phyloP scores from a whole-genome alignment of 1,140 invertebrate species.

The Tetragonula clypearis region DNA sequence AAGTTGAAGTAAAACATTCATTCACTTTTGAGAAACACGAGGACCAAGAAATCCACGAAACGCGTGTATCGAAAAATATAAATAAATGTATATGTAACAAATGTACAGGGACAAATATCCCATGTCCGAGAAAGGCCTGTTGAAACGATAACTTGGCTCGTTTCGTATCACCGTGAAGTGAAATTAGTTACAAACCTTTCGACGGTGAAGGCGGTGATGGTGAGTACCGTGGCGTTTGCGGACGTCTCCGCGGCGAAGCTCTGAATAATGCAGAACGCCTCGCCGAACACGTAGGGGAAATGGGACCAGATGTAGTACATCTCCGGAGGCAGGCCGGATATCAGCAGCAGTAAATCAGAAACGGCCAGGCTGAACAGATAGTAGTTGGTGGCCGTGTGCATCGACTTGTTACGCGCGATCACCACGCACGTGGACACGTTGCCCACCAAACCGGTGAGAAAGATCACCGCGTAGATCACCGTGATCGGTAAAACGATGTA shows the following conservation, averaged over 20 bases:
- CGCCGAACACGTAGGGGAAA: conserved; percentile 94
- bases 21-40: no score
- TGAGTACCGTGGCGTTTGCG: conserved; percentile 95
- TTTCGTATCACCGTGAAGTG: background rate
- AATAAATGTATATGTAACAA: no score
- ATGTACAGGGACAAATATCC: background rate
- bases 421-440: conserved; percentile 96
- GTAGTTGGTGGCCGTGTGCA: conserved; percentile 96
- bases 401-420: conserved; percentile 92
- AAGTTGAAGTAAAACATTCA: no score
- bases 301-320: conserved; percentile 93
- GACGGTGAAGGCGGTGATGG: conserved; percentile 96
- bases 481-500: conserved; percentile 90
- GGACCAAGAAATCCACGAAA: no score
- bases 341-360: conserved; percentile 93
- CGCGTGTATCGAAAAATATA: no score
- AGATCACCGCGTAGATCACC: conserved; percentile 91
- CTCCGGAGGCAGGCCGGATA: conserved; percentile 91
- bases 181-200: conserved; percentile 82
- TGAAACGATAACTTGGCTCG: background rate
- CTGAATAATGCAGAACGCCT: conserved; percentile 91
- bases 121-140: background rate
- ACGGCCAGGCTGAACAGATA: conserved; percentile 96
- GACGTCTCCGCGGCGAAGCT: conserved; percentile 94
- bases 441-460: conserved; percentile 93